A percentile compares a stretch with the other conserved stretches of the same genome.
Conservation (phyloP, 2,888 invertebrate species). For the Neria commutata region DNA sequence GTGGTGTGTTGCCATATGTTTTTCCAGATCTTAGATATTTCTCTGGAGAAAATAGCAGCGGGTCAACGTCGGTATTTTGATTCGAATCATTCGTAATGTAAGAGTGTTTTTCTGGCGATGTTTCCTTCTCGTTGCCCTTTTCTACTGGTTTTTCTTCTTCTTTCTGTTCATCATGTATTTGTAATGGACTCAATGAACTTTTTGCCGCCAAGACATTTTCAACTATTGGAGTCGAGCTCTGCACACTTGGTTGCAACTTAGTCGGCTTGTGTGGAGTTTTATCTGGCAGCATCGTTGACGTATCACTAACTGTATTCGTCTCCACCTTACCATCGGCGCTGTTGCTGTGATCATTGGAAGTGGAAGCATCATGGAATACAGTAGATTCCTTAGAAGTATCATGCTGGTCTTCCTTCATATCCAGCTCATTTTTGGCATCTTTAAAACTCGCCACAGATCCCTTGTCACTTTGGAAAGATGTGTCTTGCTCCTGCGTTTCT, state of each 20-base stretch:
- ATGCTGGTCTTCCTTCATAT: background rate
- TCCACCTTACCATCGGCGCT: too few species aligned
- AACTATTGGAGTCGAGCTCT: constrained; percentile 26
- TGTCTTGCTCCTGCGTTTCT: constrained; percentile 9
- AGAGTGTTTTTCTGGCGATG: background rate
- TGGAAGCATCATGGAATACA: constrained; percentile 5
- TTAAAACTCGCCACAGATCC: constrained; percentile 10
- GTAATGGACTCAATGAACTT: background rate
- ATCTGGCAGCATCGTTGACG: background rate
- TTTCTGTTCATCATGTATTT: too few species aligned
- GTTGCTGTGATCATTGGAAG: too few species aligned
- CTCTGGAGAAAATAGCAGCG: background rate
- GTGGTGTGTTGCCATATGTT: background rate
- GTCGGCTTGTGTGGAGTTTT: constrained; percentile 30
- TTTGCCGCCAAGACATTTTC: background rate
- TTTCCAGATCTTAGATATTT: constrained; percentile 8
- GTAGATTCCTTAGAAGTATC: constrained; percentile 9
- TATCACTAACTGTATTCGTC: too few species aligned
- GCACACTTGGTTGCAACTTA: constrained; percentile 16
- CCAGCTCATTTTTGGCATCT: constrained; percentile 12
- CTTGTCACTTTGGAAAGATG: constrained; percentile 16
- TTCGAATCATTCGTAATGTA: too few species aligned
- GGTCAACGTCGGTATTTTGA: too few species aligned
- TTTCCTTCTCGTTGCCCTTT: background rate
- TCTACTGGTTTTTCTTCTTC: background rate